Conservation (phyloP, 2,113 vertebrate species). For the Pao palembangensis region DNA sequence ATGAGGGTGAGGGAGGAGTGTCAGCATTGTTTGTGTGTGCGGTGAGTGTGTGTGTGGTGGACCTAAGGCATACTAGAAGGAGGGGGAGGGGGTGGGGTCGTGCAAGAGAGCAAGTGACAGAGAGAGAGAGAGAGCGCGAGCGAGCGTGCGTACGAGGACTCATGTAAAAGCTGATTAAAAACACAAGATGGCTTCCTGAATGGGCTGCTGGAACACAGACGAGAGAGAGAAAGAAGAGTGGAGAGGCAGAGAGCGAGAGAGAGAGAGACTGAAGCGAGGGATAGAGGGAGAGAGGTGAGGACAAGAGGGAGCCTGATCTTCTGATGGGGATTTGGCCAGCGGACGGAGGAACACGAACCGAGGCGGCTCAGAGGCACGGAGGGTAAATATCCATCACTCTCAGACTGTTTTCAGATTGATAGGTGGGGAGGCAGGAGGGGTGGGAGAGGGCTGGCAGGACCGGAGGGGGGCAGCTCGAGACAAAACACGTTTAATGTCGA, state of each 20-base stretch:
- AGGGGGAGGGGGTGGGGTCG: conserved; percentile 38
- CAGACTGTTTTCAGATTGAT: conserved; percentile 62
- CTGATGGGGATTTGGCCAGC: conserved; percentile 74
- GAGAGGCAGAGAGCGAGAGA: conserved; percentile 41
- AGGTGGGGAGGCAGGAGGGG: conserved; percentile 31
- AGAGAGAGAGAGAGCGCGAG: conserved; percentile 51
- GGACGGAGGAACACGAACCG: conserved; percentile 61
- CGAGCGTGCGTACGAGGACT: conserved; percentile 67
- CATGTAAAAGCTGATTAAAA: conserved; percentile 79
- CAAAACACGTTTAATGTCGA: conserved; percentile 61
- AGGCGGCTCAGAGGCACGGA: conserved; percentile 69
- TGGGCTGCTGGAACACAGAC: conserved; percentile 67
- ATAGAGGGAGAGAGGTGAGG: conserved; percentile 57
- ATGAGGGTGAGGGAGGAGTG: conserved; percentile 52
- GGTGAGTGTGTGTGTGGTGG: conserved; percentile 54
- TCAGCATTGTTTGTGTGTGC: conserved; percentile 48
- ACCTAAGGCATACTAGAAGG: conserved; percentile 62
- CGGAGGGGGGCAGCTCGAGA: conserved; percentile 43
- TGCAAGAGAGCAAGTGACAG: conserved; percentile 37
- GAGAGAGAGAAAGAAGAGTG: conserved; percentile 57
- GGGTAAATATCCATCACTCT: conserved; percentile 77
- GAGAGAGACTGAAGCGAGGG: conserved; percentile 46
- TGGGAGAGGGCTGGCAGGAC: conserved; percentile 29
- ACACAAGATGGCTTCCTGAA: conserved; percentile 84
- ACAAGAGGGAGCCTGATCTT: conserved; percentile 63